Percentiles rank a stretch among this genome's conserved stretches.
Evolutionary conservation across 1,140 invertebrate species (phyloP).

Genomic region (Drosophila erecta): DNA sequence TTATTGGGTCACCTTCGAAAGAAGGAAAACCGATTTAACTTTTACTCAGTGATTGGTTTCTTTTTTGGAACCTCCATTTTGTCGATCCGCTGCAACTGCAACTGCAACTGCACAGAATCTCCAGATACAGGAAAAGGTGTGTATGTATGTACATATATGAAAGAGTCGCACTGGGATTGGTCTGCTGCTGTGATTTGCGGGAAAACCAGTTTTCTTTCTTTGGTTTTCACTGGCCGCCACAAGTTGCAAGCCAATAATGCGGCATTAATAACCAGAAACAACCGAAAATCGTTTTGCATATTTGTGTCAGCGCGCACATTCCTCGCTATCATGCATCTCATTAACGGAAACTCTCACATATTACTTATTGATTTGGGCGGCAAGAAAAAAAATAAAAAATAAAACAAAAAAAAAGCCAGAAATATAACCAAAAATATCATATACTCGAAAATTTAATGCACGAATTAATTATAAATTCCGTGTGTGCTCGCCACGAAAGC

Average conservation of each 20-base stretch:
- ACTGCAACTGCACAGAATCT: slow-evolving; percentile 19
- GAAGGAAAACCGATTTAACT: slow-evolving; percentile 10
- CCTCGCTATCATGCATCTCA: slow-evolving; percentile 45
- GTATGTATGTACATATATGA: background rate
- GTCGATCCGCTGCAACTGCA: slow-evolving; percentile 10
- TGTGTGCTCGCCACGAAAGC: slow-evolving; percentile 72
- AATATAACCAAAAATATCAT: slow-evolving; percentile 19
- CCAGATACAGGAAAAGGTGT: background rate
- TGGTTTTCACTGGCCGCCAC: background rate
- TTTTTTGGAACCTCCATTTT: slow-evolving; percentile 25
- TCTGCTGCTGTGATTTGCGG: slow-evolving; percentile 39
- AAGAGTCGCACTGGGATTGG: slow-evolving; percentile 36
- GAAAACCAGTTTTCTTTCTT: slow-evolving; percentile 29
- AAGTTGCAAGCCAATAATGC: background rate
- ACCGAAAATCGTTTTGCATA: slow-evolving; percentile 14
- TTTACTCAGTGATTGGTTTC: background rate
- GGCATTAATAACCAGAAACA: slow-evolving; percentile 5
- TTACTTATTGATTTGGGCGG: slow-evolving; percentile 49
- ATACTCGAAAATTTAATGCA: slow-evolving; percentile 60
- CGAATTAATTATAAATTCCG: slow-evolving; percentile 80
- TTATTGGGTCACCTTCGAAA: slow-evolving; percentile 10
- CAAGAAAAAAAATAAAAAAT: slow-evolving; percentile 4
- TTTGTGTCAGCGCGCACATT: slow-evolving; percentile 18
- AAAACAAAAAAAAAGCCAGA: background rate
- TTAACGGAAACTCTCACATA: slow-evolving; percentile 47